These are phyloP conservation scores for Halocaridina rubra DNA, from an alignment of 2,888 invertebrate species.

Conservation along the genomic window DNA sequence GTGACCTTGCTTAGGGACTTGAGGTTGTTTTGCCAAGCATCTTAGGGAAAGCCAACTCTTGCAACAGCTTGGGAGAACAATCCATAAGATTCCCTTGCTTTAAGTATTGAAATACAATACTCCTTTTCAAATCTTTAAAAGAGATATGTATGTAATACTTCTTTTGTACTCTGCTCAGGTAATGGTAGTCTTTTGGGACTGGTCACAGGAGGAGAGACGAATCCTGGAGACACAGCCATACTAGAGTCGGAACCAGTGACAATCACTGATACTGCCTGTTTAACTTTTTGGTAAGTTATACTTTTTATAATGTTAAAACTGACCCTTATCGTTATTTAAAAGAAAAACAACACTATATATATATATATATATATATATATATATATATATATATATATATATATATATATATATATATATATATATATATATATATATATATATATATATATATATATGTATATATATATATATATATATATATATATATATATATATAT, in stretches of 20 bases:
- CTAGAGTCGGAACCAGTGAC: conserved; percentile 12
- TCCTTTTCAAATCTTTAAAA: too few species aligned
- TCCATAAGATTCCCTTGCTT: too few species aligned
- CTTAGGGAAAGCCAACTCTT: too few species aligned
- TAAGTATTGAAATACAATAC: too few species aligned
- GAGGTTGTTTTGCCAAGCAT: too few species aligned
- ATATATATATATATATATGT: conserved; percentile 12
- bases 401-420: conserved; percentile 16
- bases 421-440: conserved; percentile 24
- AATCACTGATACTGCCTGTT: neutral
- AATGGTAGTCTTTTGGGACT: conserved; percentile 22
- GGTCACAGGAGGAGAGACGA: neutral
- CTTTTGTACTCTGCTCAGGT: neutral
- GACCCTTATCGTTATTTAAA: neutral
- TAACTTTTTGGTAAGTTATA: conserved; percentile 32
- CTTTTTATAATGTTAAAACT: neutral
- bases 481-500: conserved; percentile 21
- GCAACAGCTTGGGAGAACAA: too few species aligned
- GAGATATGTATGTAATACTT: neutral
- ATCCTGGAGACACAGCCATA: neutral
- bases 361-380: conserved; percentile 19
- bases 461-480: conserved; percentile 33
- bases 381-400: conserved; percentile 19
- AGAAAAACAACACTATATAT: neutral
- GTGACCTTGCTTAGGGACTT: too few species aligned